Evolutionary conservation across 2,888 invertebrate genomes (phyloP).

Genomic region (Caenorhabditis sp.): DNA sequence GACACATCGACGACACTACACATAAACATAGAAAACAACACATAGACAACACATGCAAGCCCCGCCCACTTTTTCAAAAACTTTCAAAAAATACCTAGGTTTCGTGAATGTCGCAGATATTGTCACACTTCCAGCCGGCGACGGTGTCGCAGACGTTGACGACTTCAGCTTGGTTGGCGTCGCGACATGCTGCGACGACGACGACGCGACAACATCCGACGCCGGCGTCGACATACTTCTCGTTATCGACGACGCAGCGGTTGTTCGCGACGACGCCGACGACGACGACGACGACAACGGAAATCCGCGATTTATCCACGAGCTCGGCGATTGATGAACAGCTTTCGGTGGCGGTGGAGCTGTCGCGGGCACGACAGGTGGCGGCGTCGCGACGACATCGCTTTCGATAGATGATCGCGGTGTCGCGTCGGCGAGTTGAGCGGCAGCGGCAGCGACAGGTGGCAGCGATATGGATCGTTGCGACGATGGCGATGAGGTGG

Average conservation of each 20-base stretch:
- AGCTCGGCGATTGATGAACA: conserved; percentile 44
- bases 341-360: conserved; percentile 45
- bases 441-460: background rate
- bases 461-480: conserved; percentile 28
- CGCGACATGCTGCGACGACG: conserved; percentile 6
- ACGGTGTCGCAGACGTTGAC: conserved; percentile 36
- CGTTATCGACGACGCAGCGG: conserved; percentile 21
- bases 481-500: conserved; percentile 22
- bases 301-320: conserved; percentile 54
- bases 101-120: conserved; percentile 44
- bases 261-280: background rate
- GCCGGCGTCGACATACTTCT: conserved; percentile 29
- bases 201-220: conserved; percentile 20
- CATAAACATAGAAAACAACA: too few species aligned
- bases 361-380: conserved; percentile 1
- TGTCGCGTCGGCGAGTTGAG: conserved; percentile 1
- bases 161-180: conserved; percentile 30
- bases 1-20: conserved; percentile 22
- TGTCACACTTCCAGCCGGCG: conserved; percentile 38
- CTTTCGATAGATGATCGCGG: conserved; percentile 24
- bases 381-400: conserved; percentile 40
- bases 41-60: too few species aligned
- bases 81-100: conserved; percentile 40
- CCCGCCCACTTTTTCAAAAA: too few species aligned
- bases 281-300: conserved; percentile 43